Evolutionary conservation across 2,113 vertebrate genomes (phyloP).

Genomic region (Sarotherodon lohbergeri): DNA sequence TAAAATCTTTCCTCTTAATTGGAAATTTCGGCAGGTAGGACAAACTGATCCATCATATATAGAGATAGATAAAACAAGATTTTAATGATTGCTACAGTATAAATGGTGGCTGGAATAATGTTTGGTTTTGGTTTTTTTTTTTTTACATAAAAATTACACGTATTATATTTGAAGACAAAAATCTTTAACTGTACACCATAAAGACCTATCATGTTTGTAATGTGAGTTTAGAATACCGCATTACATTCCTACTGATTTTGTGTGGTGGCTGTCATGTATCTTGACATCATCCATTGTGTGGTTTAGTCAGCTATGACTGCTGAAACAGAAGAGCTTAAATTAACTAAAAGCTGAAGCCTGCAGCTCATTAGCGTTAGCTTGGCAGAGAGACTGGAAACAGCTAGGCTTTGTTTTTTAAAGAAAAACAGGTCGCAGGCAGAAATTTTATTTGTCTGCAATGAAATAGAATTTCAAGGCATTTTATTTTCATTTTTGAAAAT

Average conservation of each 20-base stretch:
- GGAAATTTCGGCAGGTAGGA: neutral
- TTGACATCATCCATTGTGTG: neutral
- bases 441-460: neutral
- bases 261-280: neutral
- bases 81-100: constrained; percentile 1
- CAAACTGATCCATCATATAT: neutral
- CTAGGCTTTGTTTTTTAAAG: neutral
- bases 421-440: neutral
- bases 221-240: neutral
- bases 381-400: neutral
- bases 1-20: constrained; percentile 16
- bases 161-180: neutral
- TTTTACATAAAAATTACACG: neutral
- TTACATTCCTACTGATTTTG: neutral
- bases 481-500: neutral
- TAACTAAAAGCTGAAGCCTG: neutral
- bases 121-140: neutral
- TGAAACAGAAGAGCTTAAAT: neutral
- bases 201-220: neutral
- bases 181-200: neutral
- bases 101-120: neutral
- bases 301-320: neutral
- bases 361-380: neutral
- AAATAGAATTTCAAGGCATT: neutral
- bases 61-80: neutral